phyloP scores from a whole-genome alignment of 2,113 vertebrate species.

The Tachuris rubrigastra region DNA sequence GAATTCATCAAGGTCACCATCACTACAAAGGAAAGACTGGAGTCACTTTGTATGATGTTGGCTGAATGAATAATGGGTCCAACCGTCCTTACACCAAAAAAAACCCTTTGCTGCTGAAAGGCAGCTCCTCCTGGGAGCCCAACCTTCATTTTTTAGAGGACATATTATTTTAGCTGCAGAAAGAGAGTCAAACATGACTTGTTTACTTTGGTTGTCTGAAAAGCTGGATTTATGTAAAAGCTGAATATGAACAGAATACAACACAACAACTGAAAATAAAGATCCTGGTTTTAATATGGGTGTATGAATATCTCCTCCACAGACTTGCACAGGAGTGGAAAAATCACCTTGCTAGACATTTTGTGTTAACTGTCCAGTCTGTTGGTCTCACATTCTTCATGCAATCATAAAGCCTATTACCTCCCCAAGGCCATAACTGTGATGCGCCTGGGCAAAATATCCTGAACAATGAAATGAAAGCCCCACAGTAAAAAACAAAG shows the following conservation, averaged over 20 bases:
- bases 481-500: constrained; percentile 1
- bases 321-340: neutral
- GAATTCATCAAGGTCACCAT: neutral
- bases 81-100: neutral
- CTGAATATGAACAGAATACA: neutral
- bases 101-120: neutral
- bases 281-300: neutral
- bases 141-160: neutral
- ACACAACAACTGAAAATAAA: neutral
- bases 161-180: neutral
- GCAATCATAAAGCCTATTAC: constrained; percentile 13
- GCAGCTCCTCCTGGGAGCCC: neutral
- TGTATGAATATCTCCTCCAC: neutral
- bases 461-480: neutral
- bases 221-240: neutral
- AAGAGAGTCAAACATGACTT: neutral
- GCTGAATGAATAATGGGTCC: neutral
- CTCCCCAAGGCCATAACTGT: neutral
- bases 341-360: neutral
- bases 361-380: constrained; percentile 9
- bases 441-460: neutral
- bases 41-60: neutral
- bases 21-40: neutral
- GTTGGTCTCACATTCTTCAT: constrained; percentile 7
- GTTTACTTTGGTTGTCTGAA: neutral